phyloP scores from a whole-genome alignment of 2,888 invertebrate genomes.

The Noctua pronuba region DNA sequence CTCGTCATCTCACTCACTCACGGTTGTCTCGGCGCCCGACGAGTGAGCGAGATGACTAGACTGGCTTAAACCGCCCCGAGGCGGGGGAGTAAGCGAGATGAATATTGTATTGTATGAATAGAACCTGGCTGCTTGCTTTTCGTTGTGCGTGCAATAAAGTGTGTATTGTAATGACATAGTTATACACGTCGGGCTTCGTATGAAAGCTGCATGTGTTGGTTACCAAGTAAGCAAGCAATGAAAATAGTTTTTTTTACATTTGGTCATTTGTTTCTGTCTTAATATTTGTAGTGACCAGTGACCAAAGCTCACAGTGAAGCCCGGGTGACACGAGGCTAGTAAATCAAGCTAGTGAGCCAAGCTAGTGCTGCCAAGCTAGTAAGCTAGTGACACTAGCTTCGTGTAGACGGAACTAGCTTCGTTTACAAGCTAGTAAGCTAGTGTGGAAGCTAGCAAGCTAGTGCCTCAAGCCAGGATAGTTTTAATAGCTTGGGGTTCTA shows the following conservation, averaged over 20 bases:
- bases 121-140: background rate
- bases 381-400: too few species aligned
- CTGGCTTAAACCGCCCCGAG: background rate
- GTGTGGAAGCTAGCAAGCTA: too few species aligned
- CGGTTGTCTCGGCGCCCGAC: too few species aligned
- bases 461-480: too few species aligned
- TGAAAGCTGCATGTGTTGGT: background rate
- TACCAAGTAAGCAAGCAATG: background rate
- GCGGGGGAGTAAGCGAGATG: constrained; percentile 5
- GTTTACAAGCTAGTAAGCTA: too few species aligned
- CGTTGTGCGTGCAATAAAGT: background rate
- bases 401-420: too few species aligned
- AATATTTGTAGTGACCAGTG: too few species aligned
- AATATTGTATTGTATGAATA: constrained; percentile 2
- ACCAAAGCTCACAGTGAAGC: too few species aligned
- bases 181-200: constrained; percentile 12
- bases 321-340: too few species aligned
- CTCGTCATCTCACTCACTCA: background rate
- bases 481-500: too few species aligned
- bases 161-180: constrained; percentile 8
- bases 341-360: too few species aligned
- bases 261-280: background rate
- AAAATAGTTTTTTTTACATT: background rate
- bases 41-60: constrained; percentile 5
- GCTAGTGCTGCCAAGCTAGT: too few species aligned